phyloP scores from a whole-genome alignment of 2,113 vertebrate genomes.

The Rostratula benghalensis region DNA sequence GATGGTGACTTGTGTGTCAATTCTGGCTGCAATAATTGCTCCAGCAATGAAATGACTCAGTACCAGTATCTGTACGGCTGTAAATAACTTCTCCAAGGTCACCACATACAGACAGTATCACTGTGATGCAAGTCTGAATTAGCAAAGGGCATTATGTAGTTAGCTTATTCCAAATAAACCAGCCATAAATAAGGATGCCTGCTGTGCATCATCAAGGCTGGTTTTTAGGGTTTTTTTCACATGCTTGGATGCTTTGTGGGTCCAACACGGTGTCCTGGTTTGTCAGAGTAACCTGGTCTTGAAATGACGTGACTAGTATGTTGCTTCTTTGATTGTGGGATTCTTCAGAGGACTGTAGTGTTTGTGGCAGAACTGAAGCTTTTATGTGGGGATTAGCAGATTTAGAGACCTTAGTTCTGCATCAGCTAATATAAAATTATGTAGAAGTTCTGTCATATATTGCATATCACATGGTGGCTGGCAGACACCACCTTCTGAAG shows the following conservation, averaged over 20 bases:
- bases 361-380: neutral
- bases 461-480: neutral
- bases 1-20: neutral
- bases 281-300: neutral
- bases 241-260: neutral
- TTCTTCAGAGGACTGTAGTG: neutral
- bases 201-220: neutral
- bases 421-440: neutral
- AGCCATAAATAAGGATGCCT: neutral
- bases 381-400: neutral
- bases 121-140: neutral
- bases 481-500: neutral
- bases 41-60: neutral
- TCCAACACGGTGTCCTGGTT: neutral
- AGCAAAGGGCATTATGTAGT: accelerated
- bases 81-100: neutral
- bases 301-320: neutral
- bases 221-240: neutral
- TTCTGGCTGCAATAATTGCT: neutral
- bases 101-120: neutral
- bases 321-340: neutral
- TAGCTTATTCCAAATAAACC: neutral
- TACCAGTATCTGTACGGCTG: neutral
- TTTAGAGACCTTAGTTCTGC: neutral
- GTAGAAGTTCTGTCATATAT: neutral